Base-by-base conservation (phyloP, 2,797 vertebrate species). In the Danio tinwini region DNA sequence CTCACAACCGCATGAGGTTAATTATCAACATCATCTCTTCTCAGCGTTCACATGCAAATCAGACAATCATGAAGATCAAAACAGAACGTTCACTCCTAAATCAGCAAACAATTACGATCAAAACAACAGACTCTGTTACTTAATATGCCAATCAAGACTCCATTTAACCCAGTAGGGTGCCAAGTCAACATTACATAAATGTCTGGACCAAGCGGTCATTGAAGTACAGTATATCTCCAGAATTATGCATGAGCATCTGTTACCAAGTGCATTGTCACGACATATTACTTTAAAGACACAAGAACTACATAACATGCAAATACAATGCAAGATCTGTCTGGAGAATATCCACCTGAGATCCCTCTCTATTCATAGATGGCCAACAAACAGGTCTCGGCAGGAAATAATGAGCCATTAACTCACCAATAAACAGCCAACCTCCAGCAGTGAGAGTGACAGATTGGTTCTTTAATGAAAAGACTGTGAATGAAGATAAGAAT, bases 171-270 rank as follows among this genome's bases (percentile, higher is more conserved):
- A 56, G 74, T 8, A 1, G 45, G 45, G 37, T 52, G 37, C 45
- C 37, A 50, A 42, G 45, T 29, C n/a, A 40, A 61, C 65, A 49
- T 42, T 69, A 29, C 2, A 6, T n/a, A 70, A 52, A 70, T 50
- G 19, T 68, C 19, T 76, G 21, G 45, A 49, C 29, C 50, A 69
- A 56, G 19, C 47, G 63, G 21, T 19, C 21, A 69, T 50, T 69
- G 47, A 62, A 68, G 39, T 63, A 12, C 67, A 68, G 39, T 63
- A 12, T 67, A 19, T 61, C 29, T 68, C 21, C 17, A 52, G 52
- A 80, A 77, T 83, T 73, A 72, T 69, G 44, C 77, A 76, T 62
- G 56, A 72, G 68, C 77, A 80, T 80, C 74, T 83, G 82, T 53
- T 81, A 53, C 6, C 17, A 77, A 68, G 37, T 19, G 44, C 42